These are phyloP conservation scores for Phycodurus eques DNA, from an alignment of 2,113 vertebrate genomes.

Conservation along the genomic window DNA sequence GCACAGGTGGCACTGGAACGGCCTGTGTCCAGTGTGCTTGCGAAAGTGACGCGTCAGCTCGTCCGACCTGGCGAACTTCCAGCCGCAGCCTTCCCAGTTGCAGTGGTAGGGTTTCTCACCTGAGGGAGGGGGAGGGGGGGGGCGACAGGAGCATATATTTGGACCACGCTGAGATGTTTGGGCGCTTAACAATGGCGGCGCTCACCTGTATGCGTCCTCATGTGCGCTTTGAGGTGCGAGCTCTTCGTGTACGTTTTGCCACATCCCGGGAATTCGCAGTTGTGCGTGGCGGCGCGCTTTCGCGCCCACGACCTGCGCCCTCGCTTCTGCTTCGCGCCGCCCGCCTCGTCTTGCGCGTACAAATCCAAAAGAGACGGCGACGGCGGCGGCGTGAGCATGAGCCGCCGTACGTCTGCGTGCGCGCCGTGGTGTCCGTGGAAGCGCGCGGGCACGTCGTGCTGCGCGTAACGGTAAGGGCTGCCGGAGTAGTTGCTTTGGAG, in stretches of 20 bases:
- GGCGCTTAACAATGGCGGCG: background rate
- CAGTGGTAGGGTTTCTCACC: slow-evolving; percentile 90
- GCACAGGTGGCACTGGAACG: slow-evolving; percentile 88
- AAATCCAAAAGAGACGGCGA: slow-evolving; percentile 85
- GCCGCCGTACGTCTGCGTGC: slow-evolving; percentile 76
- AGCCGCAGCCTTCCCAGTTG: slow-evolving; percentile 89
- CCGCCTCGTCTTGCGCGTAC: slow-evolving; percentile 76
- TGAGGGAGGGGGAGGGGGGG: slow-evolving; percentile 29
- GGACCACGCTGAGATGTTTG: background rate
- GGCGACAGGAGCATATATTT: no score
- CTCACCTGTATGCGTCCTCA: slow-evolving; percentile 90
- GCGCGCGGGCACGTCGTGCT: slow-evolving; percentile 56
- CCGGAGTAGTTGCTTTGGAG: slow-evolving; percentile 62
- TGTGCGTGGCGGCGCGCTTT: slow-evolving; percentile 88
- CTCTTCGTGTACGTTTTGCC: slow-evolving; percentile 93
- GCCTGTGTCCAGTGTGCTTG: slow-evolving; percentile 88
- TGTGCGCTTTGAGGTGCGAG: slow-evolving; percentile 89
- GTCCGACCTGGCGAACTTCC: slow-evolving; percentile 88
- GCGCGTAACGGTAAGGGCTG: slow-evolving; percentile 72
- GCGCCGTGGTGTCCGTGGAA: slow-evolving; percentile 81
- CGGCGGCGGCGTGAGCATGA: slow-evolving; percentile 84
- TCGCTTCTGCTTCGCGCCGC: slow-evolving; percentile 76
- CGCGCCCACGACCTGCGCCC: slow-evolving; percentile 85
- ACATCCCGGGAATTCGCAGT: slow-evolving; percentile 87
- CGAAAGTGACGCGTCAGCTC: slow-evolving; percentile 88